Percentiles rank a stretch among this genome's conserved stretches.
These are phyloP conservation scores for Dascillus cervinus DNA, from an alignment of 2,888 invertebrate genomes.

Conservation along the genomic window DNA sequence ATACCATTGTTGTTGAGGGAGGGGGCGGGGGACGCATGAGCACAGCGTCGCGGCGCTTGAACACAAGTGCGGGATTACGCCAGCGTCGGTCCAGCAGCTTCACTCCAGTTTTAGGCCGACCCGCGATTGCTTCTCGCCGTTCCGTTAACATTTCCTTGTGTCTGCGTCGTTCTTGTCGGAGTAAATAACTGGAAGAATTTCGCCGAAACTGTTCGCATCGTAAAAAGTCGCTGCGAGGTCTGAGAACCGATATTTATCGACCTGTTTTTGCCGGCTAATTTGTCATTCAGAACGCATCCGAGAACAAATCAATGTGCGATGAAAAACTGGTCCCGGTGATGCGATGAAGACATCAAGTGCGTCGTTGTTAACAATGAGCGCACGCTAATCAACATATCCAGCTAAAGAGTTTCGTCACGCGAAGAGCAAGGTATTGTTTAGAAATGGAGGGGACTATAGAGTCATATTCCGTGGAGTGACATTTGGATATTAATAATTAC, in stretches of 20 bases:
- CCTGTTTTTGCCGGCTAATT: slow-evolving; percentile 20
- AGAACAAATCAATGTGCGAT: slow-evolving; percentile 27
- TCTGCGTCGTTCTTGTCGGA: too few species aligned
- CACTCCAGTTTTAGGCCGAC: slow-evolving; percentile 37
- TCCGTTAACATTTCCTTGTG: slow-evolving; percentile 23
- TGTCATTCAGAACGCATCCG: slow-evolving; percentile 31
- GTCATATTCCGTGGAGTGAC: slow-evolving; percentile 27
- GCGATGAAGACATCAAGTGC: slow-evolving; percentile 35
- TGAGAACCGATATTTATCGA: too few species aligned
- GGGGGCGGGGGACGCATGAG: slow-evolving; percentile 42
- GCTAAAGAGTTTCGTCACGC: slow-evolving; percentile 26
- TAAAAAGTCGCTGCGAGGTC: too few species aligned
- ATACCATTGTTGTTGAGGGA: slow-evolving; percentile 38
- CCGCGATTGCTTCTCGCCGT: slow-evolving; percentile 35
- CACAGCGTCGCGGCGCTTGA: slow-evolving; percentile 42
- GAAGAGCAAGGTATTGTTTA: slow-evolving; percentile 20
- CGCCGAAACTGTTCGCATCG: too few species aligned
- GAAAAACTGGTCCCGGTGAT: slow-evolving; percentile 33
- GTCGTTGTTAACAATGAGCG: slow-evolving; percentile 16
- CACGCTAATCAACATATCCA: slow-evolving; percentile 11
- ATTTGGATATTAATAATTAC: slow-evolving; percentile 31
- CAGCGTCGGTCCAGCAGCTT: slow-evolving; percentile 41
- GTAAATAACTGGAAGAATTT: too few species aligned
- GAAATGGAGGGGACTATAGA: slow-evolving; percentile 29
- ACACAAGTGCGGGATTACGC: slow-evolving; percentile 46